A percentile compares a stretch with the other conserved stretches of the same genome.
Conservation (phyloP, 2,113 vertebrate genomes). For the Psilopsiagon aymara region DNA sequence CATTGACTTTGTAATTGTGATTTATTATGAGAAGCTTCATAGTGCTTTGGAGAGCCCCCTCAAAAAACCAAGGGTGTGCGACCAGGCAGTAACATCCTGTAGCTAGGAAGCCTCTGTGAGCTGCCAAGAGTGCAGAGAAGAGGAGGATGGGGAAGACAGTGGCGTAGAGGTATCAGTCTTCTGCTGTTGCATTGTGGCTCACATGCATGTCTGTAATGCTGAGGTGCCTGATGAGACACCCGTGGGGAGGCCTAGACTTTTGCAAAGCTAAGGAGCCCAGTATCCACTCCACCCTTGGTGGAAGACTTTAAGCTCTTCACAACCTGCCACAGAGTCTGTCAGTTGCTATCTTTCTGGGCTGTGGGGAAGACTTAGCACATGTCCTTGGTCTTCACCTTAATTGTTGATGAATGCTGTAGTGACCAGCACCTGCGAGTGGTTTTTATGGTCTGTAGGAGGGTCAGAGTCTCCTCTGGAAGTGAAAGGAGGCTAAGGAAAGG, state of each 20-base stretch:
- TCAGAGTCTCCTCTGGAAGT: background rate
- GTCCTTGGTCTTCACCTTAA: background rate
- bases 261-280: background rate
- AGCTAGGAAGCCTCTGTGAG: background rate
- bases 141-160: background rate
- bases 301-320: background rate
- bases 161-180: background rate
- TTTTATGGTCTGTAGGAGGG: background rate
- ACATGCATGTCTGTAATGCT: fast-evolving
- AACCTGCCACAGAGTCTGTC: background rate
- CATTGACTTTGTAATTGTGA: background rate
- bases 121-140: background rate
- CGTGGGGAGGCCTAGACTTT: background rate
- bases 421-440: background rate
- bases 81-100: background rate
- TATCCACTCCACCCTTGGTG: background rate
- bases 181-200: fast-evolving
- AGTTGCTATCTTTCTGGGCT: fast-evolving
- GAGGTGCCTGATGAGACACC: background rate
- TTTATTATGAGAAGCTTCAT: background rate
- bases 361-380: fast-evolving
- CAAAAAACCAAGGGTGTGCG: fast-evolving
- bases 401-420: background rate
- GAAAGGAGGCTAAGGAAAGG: background rate
- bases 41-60: background rate